Evolutionary conservation across 1,140 invertebrate species (phyloP).

Genomic region (Adelges cooleyi): DNA sequence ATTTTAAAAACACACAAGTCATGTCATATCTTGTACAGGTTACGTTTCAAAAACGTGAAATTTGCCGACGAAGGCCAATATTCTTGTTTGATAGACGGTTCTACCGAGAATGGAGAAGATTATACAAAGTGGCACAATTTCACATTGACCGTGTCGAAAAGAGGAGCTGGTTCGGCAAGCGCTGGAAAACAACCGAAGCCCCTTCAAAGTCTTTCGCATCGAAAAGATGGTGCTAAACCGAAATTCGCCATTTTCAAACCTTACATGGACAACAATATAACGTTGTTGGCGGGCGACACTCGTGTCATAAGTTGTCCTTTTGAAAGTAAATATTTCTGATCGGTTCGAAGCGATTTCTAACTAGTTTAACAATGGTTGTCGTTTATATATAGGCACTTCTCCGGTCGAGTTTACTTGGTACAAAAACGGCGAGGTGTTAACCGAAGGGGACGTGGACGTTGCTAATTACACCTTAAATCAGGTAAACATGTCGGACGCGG

Average conservation of each 20-base stretch:
- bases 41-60: constrained; percentile 12
- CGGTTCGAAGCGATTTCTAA: too few relatives aligned
- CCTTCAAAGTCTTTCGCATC: constrained; percentile 1
- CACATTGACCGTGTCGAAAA: background rate
- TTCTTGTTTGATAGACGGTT: constrained; percentile 1
- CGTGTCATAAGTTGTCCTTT: background rate
- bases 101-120: background rate
- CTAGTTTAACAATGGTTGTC: too few relatives aligned
- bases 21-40: background rate
- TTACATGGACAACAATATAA: background rate
- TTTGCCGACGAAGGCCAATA: constrained; percentile 1
- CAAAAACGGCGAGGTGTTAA: background rate
- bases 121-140: constrained; percentile 14
- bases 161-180: background rate
- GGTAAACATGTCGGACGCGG: constrained; percentile 46
- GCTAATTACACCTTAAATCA: background rate
- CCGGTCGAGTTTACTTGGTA: background rate
- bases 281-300: background rate
- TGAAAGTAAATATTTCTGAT: background rate
- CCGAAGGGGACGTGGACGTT: background rate
- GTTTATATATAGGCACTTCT: background rate
- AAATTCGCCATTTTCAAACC: background rate
- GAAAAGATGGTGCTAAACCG: constrained; percentile 7
- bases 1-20: too few relatives aligned
- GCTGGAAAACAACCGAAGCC: background rate